Evolutionary conservation across 2,797 vertebrate species (phyloP).

Genomic region (Chromobotia macracanthus): DNA sequence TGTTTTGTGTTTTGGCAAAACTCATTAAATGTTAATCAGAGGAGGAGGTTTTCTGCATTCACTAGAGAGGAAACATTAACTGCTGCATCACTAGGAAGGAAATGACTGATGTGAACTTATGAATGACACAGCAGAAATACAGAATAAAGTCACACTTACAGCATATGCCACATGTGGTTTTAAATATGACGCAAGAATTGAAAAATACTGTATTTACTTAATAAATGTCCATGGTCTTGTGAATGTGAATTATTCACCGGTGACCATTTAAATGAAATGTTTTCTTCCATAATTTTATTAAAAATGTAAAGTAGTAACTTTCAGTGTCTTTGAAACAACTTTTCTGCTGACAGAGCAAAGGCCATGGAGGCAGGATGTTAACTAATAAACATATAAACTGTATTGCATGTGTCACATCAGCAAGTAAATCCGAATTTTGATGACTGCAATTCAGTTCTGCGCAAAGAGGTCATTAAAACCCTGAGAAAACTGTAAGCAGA

Average conservation of each 20-base stretch:
- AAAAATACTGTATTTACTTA: too few relatives aligned
- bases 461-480: neutral
- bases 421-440: too few relatives aligned
- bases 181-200: neutral
- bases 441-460: too few relatives aligned
- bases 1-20: constrained; percentile 27
- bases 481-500: neutral
- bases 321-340: too few relatives aligned
- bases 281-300: neutral
- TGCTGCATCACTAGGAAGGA: constrained; percentile 8
- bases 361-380: neutral
- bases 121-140: constrained; percentile 18
- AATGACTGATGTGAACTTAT: neutral
- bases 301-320: too few relatives aligned
- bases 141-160: neutral
- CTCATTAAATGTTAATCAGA: constrained; percentile 48
- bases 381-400: neutral
- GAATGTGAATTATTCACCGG: neutral
- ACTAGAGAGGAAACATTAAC: constrained; percentile 32
- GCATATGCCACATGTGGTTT: constrained; percentile 1
- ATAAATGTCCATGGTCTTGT: neutral
- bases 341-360: neutral
- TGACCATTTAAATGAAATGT: neutral
- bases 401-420: too few relatives aligned
- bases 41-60: constrained; percentile 4